phyloP scores from a whole-genome alignment of 1,140 invertebrate species.

The Drosophila murphyi region DNA sequence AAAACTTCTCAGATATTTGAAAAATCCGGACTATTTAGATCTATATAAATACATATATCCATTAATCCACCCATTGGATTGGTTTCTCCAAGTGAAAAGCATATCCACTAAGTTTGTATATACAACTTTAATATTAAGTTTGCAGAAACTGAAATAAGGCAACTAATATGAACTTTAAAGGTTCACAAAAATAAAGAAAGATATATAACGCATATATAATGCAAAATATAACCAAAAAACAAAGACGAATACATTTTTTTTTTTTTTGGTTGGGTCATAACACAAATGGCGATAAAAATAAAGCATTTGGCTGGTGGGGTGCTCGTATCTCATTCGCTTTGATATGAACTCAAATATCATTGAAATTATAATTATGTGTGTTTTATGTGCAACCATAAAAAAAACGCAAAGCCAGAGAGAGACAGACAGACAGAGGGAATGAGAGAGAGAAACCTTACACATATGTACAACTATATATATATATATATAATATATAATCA shows the following conservation, averaged over 20 bases:
- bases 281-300: constrained; percentile 64
- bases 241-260: neutral
- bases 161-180: constrained; percentile 8
- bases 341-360: constrained; percentile 80
- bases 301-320: constrained; percentile 63
- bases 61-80: no score
- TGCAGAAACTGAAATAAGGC: neutral
- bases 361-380: constrained; percentile 82
- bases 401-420: constrained; percentile 5
- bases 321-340: constrained; percentile 70
- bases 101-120: no score
- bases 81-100: no score
- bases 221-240: constrained; percentile 28
- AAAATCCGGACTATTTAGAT: no score
- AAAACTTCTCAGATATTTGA: no score
- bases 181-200: constrained; percentile 67
- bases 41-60: no score
- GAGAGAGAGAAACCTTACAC: constrained; percentile 1
- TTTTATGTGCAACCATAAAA: constrained; percentile 72
- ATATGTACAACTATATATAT: constrained; percentile 15
- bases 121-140: neutral
- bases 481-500: neutral
- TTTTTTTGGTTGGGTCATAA: constrained; percentile 11
- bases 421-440: neutral
- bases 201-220: constrained; percentile 56